Evolutionary conservation across 2,113 vertebrate species (phyloP), one percentile per base, ranked within the genome.

Genomic region (Pelobates fuscus): DNA sequence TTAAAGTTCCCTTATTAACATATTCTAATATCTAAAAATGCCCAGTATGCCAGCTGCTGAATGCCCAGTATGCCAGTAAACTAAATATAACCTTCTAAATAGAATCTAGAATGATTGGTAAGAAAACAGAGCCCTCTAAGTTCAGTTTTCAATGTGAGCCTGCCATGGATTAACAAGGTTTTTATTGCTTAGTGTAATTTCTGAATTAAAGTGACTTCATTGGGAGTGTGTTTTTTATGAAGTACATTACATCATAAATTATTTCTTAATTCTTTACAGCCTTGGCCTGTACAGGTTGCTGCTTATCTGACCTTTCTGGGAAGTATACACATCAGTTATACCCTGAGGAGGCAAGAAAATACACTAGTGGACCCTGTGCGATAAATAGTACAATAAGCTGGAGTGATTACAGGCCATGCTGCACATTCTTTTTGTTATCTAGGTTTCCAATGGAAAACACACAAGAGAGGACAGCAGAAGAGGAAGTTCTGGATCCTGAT

Each of bases 391-490:
- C 94, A 97, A 97, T 96, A 91, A 91, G 88, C 85, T 87, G 85
- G 86, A 86, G 80, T 15, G 80, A 83, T 83, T 83, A 86, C 89
- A 92, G 84, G 85, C 89, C 82, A 78, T 80, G 85, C 30, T 84
- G 89, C 85, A 89, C 88, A 85, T 89, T 88, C 87, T 85, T 84
- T 90, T 89, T 88, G n/a, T 91, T 93, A 93, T 91, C 89, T 88
- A 87, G 78, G 84, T 84, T 91, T 91, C 89, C 89, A 91, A 88
- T 94, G 91, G 92, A 96, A 97, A 95, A 95, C 91, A 87, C 46
- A 81, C 79, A 79, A 82, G 77, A 82, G 62, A 81, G 83, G 83
- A 89, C 81, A 83, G 83, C 77, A 77, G 81, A 71, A 86, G 78
- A 89, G 90, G 90, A 91, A 90, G 84, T 49, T 59, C n/a, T 0